Evolutionary conservation across 2,797 vertebrate species (phyloP).

Genomic region (Megalops cyprinoides): DNA sequence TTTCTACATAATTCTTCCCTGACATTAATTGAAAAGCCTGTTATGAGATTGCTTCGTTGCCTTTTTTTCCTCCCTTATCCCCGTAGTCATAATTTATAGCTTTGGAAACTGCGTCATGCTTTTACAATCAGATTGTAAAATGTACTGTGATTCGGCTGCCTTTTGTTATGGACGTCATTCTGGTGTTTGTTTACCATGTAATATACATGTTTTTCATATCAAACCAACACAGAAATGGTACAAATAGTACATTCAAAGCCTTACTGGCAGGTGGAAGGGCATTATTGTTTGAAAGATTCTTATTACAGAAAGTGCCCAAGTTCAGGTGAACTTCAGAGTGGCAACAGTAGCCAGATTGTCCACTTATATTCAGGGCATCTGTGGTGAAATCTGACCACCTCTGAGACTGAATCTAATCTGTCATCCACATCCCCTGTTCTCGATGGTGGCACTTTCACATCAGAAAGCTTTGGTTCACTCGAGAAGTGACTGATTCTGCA

Average conservation of each 20-base stretch:
- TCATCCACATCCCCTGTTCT: not conserved
- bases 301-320: not conserved
- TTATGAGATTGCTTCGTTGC: constrained; percentile 35
- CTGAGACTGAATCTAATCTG: not conserved
- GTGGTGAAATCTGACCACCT: not conserved
- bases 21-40: constrained; percentile 43
- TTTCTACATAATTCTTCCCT: constrained; percentile 28
- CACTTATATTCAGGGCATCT: not conserved
- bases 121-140: constrained; percentile 27
- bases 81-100: constrained; percentile 40
- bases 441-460: not conserved
- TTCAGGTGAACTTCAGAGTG: not conserved
- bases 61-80: not conserved
- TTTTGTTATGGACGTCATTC: constrained; percentile 40
- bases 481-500: too few relatives aligned
- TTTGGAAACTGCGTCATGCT: constrained; percentile 33
- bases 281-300: not conserved
- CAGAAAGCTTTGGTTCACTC: not conserved
- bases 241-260: not conserved
- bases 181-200: not conserved
- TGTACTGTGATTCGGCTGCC: constrained; percentile 15
- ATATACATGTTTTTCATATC: not conserved
- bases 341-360: not conserved
- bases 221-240: not conserved
- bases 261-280: not conserved